phyloP scores from a whole-genome alignment of 2,888 invertebrate species.

The Seladonia tumulorum region DNA sequence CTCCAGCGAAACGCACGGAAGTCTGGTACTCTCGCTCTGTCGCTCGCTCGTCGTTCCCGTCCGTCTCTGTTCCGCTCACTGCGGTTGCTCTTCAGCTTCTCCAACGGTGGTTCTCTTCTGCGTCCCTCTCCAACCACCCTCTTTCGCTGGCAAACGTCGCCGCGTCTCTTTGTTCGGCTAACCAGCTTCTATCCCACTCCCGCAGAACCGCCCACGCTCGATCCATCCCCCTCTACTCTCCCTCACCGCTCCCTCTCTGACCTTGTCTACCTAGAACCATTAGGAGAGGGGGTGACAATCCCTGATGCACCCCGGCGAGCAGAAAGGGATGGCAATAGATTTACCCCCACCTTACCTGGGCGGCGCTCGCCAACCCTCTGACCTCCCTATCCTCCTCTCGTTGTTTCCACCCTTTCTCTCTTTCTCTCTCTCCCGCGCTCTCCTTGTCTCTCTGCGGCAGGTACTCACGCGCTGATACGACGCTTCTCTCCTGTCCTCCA shows the following conservation, averaged over 20 bases:
- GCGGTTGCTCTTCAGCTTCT: conserved; percentile 18
- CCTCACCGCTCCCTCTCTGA: conserved; percentile 19
- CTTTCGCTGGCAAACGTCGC: conserved; percentile 5
- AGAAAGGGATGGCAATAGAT: conserved; percentile 66
- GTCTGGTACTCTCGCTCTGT: conserved; percentile 19
- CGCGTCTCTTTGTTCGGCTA: conserved; percentile 15
- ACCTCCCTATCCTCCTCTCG: conserved; percentile 40
- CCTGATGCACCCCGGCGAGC: conserved; percentile 41
- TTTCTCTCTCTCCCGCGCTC: background rate
- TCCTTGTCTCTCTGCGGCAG: conserved; percentile 27
- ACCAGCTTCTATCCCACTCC: conserved; percentile 48
- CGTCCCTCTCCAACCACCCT: conserved; percentile 16
- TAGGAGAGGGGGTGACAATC: conserved; percentile 34
- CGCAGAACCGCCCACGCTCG: conserved; percentile 43
- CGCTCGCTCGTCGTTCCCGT: conserved; percentile 10
- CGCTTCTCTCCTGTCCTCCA: conserved; percentile 7
- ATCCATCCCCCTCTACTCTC: conserved; percentile 31
- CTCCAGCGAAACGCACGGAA: conserved; percentile 56
- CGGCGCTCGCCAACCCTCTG: conserved; percentile 58
- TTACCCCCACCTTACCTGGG: conserved; percentile 63
- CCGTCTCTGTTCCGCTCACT: background rate
- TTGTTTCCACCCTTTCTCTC: background rate
- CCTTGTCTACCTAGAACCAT: conserved; percentile 8
- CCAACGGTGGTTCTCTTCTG: background rate
- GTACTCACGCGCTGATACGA: conserved; percentile 30